phyloP scores from a whole-genome alignment of 2,888 invertebrate genomes.

The Hydroisotoma schaefferi region DNA sequence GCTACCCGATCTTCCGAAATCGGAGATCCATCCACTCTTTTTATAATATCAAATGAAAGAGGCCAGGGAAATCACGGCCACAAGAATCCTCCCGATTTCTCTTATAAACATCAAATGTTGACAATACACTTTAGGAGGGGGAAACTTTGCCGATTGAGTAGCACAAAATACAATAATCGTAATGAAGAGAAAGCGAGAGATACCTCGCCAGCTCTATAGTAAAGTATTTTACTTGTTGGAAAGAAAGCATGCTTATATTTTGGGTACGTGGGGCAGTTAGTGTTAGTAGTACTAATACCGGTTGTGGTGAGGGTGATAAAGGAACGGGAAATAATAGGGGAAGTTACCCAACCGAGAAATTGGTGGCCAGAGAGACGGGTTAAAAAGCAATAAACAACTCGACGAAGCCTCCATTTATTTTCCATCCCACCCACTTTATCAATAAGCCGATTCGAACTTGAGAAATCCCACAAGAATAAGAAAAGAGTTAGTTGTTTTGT shows the following conservation, averaged over 20 bases:
- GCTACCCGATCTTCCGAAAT: too few relatives aligned
- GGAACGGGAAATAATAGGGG: neutral
- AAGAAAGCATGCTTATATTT: too few relatives aligned
- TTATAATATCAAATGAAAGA: too few relatives aligned
- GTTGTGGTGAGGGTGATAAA: constrained; percentile 6
- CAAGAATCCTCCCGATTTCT: neutral
- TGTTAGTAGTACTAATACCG: too few relatives aligned
- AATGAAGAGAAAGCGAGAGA: neutral
- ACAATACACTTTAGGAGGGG: too few relatives aligned
- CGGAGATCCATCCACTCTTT: too few relatives aligned
- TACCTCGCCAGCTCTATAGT: neutral
- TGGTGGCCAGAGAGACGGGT: constrained; percentile 11
- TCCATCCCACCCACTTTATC: neutral
- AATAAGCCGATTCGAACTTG: too few relatives aligned
- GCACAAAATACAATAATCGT: neutral
- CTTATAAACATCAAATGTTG: neutral
- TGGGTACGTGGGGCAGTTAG: too few relatives aligned
- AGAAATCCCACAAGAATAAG: too few relatives aligned
- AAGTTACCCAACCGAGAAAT: constrained; percentile 9
- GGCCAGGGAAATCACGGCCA: neutral
- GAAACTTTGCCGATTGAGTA: neutral
- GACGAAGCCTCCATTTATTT: neutral
- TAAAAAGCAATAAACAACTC: constrained; percentile 12
- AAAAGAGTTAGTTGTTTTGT: neutral
- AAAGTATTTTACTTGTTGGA: neutral